phyloP scores from a whole-genome alignment of 2,888 invertebrate genomes.

The Cremastinae sp. region DNA sequence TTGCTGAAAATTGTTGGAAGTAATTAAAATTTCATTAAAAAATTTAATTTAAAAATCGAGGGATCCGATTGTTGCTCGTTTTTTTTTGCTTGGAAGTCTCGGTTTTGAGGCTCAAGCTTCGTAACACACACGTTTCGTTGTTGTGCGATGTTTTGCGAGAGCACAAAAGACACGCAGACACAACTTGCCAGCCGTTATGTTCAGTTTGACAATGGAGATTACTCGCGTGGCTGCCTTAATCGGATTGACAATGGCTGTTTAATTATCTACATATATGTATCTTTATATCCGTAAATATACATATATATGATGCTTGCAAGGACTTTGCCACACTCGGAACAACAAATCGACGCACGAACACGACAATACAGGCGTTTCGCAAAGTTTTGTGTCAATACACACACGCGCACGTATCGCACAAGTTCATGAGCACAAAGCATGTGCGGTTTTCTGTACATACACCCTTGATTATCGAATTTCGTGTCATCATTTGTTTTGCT shows the following conservation, averaged over 20 bases:
- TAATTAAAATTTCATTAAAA: too few relatives aligned
- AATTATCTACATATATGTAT: slow-evolving; percentile 23
- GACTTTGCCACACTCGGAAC: background rate
- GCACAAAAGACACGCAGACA: slow-evolving; percentile 16
- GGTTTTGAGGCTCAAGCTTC: too few relatives aligned
- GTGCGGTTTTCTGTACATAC: slow-evolving; percentile 51
- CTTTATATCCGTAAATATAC: slow-evolving; percentile 36
- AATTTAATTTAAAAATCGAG: too few relatives aligned
- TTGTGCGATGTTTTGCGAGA: background rate
- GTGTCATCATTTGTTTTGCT: slow-evolving; percentile 48
- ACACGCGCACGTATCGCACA: slow-evolving; percentile 53
- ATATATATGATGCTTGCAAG: background rate
- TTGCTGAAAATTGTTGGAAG: too few relatives aligned
- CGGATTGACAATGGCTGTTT: slow-evolving; percentile 53
- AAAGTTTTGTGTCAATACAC: slow-evolving; percentile 50
- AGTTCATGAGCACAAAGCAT: slow-evolving; percentile 57
- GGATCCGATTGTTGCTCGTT: too few relatives aligned
- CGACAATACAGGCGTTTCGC: background rate
- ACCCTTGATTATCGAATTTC: slow-evolving; percentile 49
- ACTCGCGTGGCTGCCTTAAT: slow-evolving; percentile 47
- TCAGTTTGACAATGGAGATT: slow-evolving; percentile 32
- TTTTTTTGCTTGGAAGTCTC: too few relatives aligned
- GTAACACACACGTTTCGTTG: too few relatives aligned
- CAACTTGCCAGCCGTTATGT: slow-evolving; percentile 14
- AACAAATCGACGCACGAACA: slow-evolving; percentile 30